Percentiles rank a stretch among this genome's conserved stretches.
Conservation (phyloP, 2,888 invertebrate species). For the Pollenia labialis region DNA sequence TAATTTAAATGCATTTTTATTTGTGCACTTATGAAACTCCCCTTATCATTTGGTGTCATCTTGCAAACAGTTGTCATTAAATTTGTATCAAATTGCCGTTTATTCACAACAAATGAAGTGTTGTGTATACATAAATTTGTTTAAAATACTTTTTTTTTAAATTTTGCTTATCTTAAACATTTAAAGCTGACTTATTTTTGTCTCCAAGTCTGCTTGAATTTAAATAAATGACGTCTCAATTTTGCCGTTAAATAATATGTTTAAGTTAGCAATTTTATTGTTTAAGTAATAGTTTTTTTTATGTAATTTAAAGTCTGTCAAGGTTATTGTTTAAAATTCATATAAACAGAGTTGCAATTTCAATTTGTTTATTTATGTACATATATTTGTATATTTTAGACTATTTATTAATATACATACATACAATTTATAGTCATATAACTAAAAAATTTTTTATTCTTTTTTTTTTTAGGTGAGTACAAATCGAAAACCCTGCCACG, state of each 20-base stretch:
- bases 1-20: too few species aligned
- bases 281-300: slow-evolving; percentile 18
- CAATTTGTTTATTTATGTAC: slow-evolving; percentile 8
- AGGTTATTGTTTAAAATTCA: slow-evolving; percentile 54
- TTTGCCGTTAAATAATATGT: slow-evolving; percentile 31
- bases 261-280: slow-evolving; percentile 30
- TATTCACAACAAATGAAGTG: slow-evolving; percentile 43
- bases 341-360: slow-evolving; percentile 42
- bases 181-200: slow-evolving; percentile 18
- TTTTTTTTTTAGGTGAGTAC: slow-evolving; percentile 83
- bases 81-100: slow-evolving; percentile 41
- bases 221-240: slow-evolving; percentile 57
- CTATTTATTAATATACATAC: neutral
- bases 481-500: slow-evolving; percentile 85
- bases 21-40: slow-evolving; percentile 3
- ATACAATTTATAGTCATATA: neutral
- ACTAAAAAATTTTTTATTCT: slow-evolving; percentile 20
- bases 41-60: slow-evolving; percentile 56
- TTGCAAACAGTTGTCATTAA: slow-evolving; percentile 18
- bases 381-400: neutral
- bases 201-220: slow-evolving; percentile 31
- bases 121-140: slow-evolving; percentile 38
- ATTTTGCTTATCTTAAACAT: slow-evolving; percentile 38
- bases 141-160: slow-evolving; percentile 5
- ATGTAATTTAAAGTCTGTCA: slow-evolving; percentile 40